Conservation (phyloP, 2,797 vertebrate species). For the Knipowitschia caucasica region DNA sequence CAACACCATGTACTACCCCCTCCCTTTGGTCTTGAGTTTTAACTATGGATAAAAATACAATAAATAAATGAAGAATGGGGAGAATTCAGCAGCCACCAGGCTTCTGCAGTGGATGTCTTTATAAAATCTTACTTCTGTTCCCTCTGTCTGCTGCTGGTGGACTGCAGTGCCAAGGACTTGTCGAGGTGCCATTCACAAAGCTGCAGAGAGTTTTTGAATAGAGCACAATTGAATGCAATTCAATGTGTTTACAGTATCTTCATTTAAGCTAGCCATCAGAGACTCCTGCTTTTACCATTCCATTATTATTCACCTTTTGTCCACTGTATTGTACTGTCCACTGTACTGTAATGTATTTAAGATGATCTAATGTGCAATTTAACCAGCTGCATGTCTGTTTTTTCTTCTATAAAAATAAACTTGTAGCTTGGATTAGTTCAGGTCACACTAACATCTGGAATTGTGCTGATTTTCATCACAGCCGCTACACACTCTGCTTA, state of each 20-base stretch:
- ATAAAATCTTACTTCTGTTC: constrained; percentile 23
- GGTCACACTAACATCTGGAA: no score
- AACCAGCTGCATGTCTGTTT: no score
- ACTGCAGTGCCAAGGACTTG: constrained; percentile 58
- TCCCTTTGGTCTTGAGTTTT: constrained; percentile 54
- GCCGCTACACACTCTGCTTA: no score
- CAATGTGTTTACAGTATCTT: constrained; percentile 24
- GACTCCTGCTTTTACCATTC: no score
- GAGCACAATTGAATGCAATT: constrained; percentile 53
- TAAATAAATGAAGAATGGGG: constrained; percentile 60
- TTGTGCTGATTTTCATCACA: no score
- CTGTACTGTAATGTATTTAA: no score
- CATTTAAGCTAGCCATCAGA: no score
- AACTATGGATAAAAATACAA: constrained; percentile 36
- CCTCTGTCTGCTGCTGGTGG: constrained; percentile 22
- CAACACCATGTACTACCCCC: constrained; percentile 63
- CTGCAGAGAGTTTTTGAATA: constrained; percentile 65
- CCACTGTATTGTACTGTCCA: no score
- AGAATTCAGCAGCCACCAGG: constrained; percentile 24
- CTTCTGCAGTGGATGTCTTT: constrained; percentile 29
- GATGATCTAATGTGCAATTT: no score
- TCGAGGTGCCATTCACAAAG: constrained; percentile 55
- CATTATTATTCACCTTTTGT: no score
- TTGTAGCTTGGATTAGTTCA: no score
- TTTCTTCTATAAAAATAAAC: no score